Evolutionary conservation across 2,888 invertebrate species (phyloP).

Genomic region (Cryptocephalus primarius): DNA sequence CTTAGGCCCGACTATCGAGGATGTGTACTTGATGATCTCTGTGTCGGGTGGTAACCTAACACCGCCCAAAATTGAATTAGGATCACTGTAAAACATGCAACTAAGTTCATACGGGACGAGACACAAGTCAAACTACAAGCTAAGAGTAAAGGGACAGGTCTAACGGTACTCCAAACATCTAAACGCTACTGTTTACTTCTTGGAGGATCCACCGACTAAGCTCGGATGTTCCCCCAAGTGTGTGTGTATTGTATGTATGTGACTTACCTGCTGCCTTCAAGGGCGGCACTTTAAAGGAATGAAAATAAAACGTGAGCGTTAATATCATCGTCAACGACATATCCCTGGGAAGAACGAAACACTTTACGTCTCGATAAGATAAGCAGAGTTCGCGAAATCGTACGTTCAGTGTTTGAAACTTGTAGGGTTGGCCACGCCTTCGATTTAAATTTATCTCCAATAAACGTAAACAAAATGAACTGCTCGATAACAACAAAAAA

Average conservation of each 20-base stretch:
- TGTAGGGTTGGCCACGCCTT: too few species aligned
- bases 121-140: slow-evolving; percentile 1
- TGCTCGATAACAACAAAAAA: too few species aligned
- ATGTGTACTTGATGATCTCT: slow-evolving; percentile 83
- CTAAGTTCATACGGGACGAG: slow-evolving; percentile 14
- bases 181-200: background rate
- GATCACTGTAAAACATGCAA: slow-evolving; percentile 50
- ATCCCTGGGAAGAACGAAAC: too few species aligned
- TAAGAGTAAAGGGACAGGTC: background rate
- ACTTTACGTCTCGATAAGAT: too few species aligned
- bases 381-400: too few species aligned
- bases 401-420: too few species aligned
- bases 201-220: background rate
- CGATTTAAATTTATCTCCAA: too few species aligned
- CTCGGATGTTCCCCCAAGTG: background rate
- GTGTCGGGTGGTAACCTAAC: slow-evolving; percentile 80
- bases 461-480: too few species aligned
- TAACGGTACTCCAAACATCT: background rate
- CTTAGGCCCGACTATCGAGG: slow-evolving; percentile 78
- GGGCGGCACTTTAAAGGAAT: slow-evolving; percentile 49
- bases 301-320: slow-evolving; percentile 6
- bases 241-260: background rate
- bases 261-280: slow-evolving; percentile 57
- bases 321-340: too few species aligned
- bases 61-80: slow-evolving; percentile 70